These are phyloP conservation scores for Poeciliopsis retropinna DNA, from an alignment of 2,113 vertebrate species.

Conservation along the genomic window DNA sequence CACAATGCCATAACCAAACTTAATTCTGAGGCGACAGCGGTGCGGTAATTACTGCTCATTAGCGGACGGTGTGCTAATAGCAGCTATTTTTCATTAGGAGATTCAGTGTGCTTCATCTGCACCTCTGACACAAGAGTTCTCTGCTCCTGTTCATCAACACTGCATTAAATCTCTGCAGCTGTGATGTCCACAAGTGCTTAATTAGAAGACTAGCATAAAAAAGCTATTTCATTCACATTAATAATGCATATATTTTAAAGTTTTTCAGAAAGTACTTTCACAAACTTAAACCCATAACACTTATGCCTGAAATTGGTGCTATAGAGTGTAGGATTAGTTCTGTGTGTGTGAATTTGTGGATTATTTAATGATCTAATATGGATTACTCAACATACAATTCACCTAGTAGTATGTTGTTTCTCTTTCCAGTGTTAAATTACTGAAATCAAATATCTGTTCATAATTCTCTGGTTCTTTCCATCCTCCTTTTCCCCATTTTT, in stretches of 20 bases:
- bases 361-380: background rate
- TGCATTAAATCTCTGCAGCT: background rate
- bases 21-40: conserved; percentile 51
- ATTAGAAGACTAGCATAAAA: background rate
- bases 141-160: conserved; percentile 48
- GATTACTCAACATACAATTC: conserved; percentile 21
- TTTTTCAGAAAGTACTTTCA: background rate
- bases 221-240: background rate
- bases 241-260: no score
- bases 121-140: conserved; percentile 50
- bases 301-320: background rate
- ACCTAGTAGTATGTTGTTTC: conserved; percentile 15
- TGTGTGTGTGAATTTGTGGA: background rate
- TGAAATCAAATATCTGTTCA: background rate
- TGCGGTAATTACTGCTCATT: conserved; percentile 81
- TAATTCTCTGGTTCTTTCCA: background rate
- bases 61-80: conserved; percentile 74
- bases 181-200: conserved; percentile 6
- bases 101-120: conserved; percentile 50
- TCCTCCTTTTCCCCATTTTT: background rate
- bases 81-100: conserved; percentile 76
- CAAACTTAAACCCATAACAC: background rate
- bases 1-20: conserved; percentile 22
- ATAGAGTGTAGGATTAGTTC: background rate
- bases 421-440: background rate